Percentiles rank a stretch among this genome's conserved stretches.
phyloP scores from a whole-genome alignment of 2,797 vertebrate species.

The Liasis olivaceus region DNA sequence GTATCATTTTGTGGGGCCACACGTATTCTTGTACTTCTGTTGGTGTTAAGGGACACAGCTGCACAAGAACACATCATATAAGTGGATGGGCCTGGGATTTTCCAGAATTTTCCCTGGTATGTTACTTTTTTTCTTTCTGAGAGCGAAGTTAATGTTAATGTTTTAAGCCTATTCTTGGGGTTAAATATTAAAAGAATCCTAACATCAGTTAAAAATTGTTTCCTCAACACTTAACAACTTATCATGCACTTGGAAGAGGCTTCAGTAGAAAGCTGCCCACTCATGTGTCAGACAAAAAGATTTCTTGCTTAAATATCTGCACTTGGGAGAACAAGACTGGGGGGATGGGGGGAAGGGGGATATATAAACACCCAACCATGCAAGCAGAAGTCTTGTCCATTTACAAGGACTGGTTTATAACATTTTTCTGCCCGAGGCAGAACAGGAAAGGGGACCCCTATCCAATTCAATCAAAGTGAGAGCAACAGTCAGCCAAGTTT shows the following conservation, averaged over 20 bases:
- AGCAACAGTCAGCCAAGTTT: background rate
- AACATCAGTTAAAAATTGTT: background rate
- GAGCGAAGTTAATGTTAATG: too few relatives aligned
- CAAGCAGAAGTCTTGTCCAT: background rate
- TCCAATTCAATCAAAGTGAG: background rate
- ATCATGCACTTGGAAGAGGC: background rate
- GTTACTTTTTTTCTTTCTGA: background rate
- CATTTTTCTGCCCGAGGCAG: background rate
- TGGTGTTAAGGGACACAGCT: background rate
- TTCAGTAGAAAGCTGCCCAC: background rate
- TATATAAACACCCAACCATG: background rate
- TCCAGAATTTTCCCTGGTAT: background rate
- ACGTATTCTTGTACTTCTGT: background rate
- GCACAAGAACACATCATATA: background rate
- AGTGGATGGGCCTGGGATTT: background rate
- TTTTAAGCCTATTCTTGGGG: too few relatives aligned
- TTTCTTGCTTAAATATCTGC: background rate
- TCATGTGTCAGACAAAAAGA: background rate
- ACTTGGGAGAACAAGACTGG: background rate
- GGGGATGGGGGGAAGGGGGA: background rate
- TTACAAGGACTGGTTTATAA: background rate
- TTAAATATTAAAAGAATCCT: background rate
- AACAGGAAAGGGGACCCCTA: background rate
- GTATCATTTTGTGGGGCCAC: background rate
- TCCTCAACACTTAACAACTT: background rate